Evolutionary conservation across 1,140 invertebrate genomes (phyloP).

Genomic region (Arctopsyche grandis): DNA sequence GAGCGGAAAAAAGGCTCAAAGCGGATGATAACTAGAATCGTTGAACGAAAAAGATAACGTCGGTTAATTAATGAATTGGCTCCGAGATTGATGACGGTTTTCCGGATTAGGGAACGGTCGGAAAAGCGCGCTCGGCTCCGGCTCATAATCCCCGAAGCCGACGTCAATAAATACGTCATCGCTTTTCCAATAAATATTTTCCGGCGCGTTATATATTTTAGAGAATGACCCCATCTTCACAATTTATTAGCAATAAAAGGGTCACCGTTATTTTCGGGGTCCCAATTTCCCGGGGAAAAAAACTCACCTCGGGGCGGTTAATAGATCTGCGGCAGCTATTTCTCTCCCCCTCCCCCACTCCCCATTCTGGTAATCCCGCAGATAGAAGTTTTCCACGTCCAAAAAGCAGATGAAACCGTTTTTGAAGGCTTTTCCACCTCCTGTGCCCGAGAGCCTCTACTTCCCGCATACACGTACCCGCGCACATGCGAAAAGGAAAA

Average conservation of each 20-base stretch:
- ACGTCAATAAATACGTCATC: conserved; percentile 44
- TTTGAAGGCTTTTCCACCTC: conserved; percentile 22
- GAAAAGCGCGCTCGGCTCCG: conserved; percentile 10
- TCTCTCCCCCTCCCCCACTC: background rate
- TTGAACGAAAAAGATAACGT: conserved; percentile 1
- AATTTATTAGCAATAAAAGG: conserved; percentile 51
- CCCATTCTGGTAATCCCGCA: conserved; percentile 27
- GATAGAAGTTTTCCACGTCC: conserved; percentile 35
- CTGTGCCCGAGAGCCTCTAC: background rate
- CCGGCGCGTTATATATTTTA: conserved; percentile 43
- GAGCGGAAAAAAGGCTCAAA: too few relatives aligned
- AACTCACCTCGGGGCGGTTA: conserved; percentile 32
- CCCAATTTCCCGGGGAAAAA: conserved; percentile 42
- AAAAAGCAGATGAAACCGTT: conserved; percentile 30
- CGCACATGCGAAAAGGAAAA: conserved; percentile 13
- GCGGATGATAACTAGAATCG: background rate
- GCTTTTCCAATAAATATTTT: conserved; percentile 43
- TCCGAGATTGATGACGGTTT: conserved; percentile 27
- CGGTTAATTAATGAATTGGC: conserved; percentile 5
- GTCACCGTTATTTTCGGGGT: conserved; percentile 48
- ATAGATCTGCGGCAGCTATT: conserved; percentile 41
- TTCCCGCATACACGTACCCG: background rate
- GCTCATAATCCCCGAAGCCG: conserved; percentile 19
- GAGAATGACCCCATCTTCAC: conserved; percentile 48
- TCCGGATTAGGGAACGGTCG: conserved; percentile 16